Percentiles rank a stretch among this genome's conserved stretches.
phyloP scores from a whole-genome alignment of 1,140 invertebrate genomes.

The Temnothorax longispinosus region DNA sequence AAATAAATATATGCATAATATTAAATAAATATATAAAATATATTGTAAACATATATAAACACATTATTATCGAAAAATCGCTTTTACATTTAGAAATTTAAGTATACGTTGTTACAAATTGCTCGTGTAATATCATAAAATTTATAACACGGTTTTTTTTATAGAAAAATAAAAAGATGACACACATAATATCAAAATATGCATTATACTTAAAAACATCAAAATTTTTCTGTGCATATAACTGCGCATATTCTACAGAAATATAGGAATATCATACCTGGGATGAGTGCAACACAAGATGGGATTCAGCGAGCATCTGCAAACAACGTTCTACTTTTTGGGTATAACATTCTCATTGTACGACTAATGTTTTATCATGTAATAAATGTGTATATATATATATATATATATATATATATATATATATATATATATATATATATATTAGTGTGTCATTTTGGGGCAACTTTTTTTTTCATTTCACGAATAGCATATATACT shows the following conservation, averaged over 20 bases:
- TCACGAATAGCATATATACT: no score
- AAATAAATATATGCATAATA: no score
- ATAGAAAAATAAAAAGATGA: not conserved
- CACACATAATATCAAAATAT: not conserved
- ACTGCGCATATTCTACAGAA: constrained; percentile 46
- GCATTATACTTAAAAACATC: constrained; percentile 1
- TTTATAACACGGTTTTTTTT: not conserved
- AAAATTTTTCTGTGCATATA: constrained; percentile 21
- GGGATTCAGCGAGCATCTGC: constrained; percentile 85
- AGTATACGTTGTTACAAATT: constrained; percentile 77
- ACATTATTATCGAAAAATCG: not conserved
- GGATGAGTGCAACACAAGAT: constrained; percentile 85
- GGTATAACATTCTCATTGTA: constrained; percentile 5
- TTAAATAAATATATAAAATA: not conserved
- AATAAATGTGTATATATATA: not conserved
- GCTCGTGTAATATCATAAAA: constrained; percentile 67
- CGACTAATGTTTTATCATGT: constrained; percentile 3
- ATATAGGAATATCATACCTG: constrained; percentile 82
- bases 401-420: no score
- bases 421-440: no score
- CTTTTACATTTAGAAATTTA: not conserved
- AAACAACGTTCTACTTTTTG: constrained; percentile 83
- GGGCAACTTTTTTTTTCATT: no score
- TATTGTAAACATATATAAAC: not conserved
- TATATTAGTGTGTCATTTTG: no score